A percentile compares a stretch with the other conserved stretches of the same genome.
Evolutionary conservation across 2,113 vertebrate genomes (phyloP).

Genomic region (Nyctibius bracteatus): DNA sequence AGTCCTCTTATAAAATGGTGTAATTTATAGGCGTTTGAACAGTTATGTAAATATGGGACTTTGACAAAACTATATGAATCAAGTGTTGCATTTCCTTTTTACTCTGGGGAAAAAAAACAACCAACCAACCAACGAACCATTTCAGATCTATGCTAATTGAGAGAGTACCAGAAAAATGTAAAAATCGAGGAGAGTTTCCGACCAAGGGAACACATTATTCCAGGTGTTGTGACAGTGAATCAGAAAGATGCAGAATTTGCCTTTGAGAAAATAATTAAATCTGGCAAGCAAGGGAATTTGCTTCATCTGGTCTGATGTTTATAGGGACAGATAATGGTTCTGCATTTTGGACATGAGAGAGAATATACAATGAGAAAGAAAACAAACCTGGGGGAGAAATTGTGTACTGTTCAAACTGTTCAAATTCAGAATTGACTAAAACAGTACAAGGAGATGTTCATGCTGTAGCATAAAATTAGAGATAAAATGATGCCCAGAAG

Average conservation of each 20-base stretch:
- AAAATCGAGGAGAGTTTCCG: not conserved
- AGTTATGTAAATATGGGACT: not conserved
- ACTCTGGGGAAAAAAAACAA: not conserved
- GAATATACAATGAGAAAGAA: constrained; percentile 3
- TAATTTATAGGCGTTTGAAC: not conserved
- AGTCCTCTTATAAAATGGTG: not conserved
- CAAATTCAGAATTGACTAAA: not conserved
- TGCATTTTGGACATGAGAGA: not conserved
- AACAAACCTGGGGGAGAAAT: not conserved
- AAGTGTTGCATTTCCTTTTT: not conserved
- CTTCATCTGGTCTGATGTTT: not conserved
- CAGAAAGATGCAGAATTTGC: not conserved
- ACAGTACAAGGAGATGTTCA: not conserved
- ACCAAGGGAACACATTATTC: not conserved
- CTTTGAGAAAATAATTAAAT: not conserved
- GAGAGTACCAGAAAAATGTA: not conserved
- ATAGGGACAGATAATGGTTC: not conserved
- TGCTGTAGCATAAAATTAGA: not conserved
- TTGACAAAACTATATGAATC: not conserved
- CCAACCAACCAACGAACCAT: not conserved
- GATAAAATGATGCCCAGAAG: constrained; percentile 1
- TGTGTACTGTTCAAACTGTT: not conserved
- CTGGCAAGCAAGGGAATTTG: not conserved
- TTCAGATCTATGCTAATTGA: not conserved
- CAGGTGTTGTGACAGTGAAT: not conserved